Percentiles rank a stretch among this genome's conserved stretches.
Evolutionary conservation across 2,113 vertebrate species (phyloP).

Genomic region (Platichthys stellatus): DNA sequence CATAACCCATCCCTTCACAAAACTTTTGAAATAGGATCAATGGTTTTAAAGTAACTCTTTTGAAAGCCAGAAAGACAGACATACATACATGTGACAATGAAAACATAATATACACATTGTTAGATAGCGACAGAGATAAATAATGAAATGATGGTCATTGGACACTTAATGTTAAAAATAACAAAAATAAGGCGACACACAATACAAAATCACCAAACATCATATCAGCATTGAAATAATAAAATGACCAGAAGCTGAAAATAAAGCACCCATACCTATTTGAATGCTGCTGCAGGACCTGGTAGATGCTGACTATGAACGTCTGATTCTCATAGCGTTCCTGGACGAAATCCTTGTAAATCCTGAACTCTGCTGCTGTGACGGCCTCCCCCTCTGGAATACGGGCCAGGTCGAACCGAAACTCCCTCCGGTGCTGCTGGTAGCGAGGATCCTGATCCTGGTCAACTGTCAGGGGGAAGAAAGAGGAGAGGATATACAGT

Average conservation of each 20-base stretch:
- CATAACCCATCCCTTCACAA: too few relatives aligned
- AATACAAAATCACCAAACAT: not conserved
- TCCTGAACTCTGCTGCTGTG: constrained; percentile 93
- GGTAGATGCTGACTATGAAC: constrained; percentile 91
- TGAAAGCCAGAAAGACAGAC: too few relatives aligned
- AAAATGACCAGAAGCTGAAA: not conserved
- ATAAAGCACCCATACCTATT: constrained; percentile 82
- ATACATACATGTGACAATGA: too few relatives aligned
- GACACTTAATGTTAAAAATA: not conserved
- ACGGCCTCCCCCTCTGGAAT: constrained; percentile 93
- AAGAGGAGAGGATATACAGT: not conserved
- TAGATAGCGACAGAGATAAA: too few relatives aligned
- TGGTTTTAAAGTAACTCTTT: too few relatives aligned
- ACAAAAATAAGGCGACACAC: not conserved
- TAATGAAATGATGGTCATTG: too few relatives aligned
- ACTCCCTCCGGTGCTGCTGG: constrained; percentile 87
- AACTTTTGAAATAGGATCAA: too few relatives aligned
- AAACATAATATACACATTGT: too few relatives aligned
- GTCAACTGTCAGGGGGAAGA: constrained; percentile 80
- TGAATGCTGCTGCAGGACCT: constrained; percentile 88
- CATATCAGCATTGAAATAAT: not conserved
- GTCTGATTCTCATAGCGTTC: constrained; percentile 90
- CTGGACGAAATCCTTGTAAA: constrained; percentile 91
- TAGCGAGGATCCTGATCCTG: constrained; percentile 87
- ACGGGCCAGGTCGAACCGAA: constrained; percentile 93